Conservation (phyloP, 1,140 invertebrate species). For the Trichomalopsis sarcophagae region DNA sequence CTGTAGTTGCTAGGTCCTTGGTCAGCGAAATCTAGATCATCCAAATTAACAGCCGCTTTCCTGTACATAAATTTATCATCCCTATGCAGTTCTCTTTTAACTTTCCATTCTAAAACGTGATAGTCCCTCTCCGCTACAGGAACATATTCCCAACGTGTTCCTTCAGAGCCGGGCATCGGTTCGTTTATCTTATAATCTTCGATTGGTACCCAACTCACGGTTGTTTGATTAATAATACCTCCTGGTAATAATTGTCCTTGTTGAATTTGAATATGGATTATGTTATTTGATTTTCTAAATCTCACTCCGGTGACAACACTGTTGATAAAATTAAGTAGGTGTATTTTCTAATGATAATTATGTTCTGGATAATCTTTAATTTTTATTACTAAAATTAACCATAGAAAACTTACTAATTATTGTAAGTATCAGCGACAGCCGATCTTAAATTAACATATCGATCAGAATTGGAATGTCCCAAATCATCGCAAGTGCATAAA, state of each 20-base stretch:
- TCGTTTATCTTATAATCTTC: background rate
- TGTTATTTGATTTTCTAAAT: background rate
- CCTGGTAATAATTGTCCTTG: background rate
- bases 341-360: no score
- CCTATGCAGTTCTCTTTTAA: background rate
- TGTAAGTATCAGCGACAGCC: background rate
- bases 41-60: background rate
- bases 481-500: background rate
- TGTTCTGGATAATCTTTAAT: no score
- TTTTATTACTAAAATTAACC: background rate
- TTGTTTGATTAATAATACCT: background rate
- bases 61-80: background rate
- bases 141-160: background rate
- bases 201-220: background rate
- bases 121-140: background rate
- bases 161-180: background rate
- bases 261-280: constrained; percentile 18
- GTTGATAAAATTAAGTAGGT: background rate
- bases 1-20: no score
- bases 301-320: constrained; percentile 3
- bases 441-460: background rate
- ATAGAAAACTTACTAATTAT: background rate
- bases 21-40: background rate
- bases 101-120: background rate
- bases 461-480: background rate